Conservation (phyloP, 2,113 vertebrate species). For the Cygnus atratus region DNA sequence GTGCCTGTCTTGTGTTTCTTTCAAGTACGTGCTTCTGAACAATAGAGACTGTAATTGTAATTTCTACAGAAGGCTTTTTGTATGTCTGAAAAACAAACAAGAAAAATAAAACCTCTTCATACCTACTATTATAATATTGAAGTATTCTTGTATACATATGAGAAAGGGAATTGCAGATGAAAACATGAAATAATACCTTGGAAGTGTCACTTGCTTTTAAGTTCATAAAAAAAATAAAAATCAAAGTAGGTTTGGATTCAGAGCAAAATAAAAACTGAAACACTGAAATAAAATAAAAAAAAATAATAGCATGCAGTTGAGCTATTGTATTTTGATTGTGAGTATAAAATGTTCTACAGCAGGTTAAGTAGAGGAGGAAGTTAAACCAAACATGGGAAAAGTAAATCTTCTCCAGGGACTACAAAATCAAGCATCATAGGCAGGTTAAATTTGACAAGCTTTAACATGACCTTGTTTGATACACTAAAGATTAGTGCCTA, state of each 20-base stretch:
- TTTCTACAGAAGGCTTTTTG: slow-evolving; percentile 9
- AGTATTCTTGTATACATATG: rapidly evolving
- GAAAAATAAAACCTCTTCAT: slow-evolving; percentile 26
- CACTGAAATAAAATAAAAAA: neutral
- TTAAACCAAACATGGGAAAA: neutral
- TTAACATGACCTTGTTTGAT: neutral
- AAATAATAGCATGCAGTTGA: neutral
- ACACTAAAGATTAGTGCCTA: neutral
- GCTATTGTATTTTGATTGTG: neutral
- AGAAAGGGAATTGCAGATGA: neutral
- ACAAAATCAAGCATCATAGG: neutral
- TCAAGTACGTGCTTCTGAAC: slow-evolving; percentile 30
- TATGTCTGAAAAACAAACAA: slow-evolving; percentile 27
- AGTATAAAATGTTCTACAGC: neutral
- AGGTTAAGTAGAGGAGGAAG: neutral
- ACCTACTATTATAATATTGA: slow-evolving; percentile 9
- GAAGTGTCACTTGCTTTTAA: slow-evolving; percentile 2
- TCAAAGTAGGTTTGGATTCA: neutral
- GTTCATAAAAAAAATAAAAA: neutral
- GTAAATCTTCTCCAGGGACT: neutral
- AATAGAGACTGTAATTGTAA: slow-evolving; percentile 48
- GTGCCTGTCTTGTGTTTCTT: neutral
- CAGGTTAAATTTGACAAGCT: neutral
- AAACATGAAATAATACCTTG: slow-evolving; percentile 7
- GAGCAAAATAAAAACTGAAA: slow-evolving; percentile 11